Conservation (phyloP, 2,888 invertebrate species). For the Drosophila ezoana region DNA sequence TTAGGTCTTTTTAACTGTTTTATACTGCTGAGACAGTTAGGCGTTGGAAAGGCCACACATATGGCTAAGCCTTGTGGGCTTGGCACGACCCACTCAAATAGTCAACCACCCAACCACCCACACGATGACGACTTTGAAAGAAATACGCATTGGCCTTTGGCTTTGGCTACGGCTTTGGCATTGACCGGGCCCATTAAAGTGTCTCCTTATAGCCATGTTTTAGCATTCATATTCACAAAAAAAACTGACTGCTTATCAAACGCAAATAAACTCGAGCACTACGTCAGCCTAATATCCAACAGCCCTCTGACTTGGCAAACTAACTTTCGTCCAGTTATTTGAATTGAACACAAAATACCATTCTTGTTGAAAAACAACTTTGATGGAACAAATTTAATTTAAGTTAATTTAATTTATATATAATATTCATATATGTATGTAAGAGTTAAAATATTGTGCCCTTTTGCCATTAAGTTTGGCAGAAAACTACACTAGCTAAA, state of each 20-base stretch:
- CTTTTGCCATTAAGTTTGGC: no score
- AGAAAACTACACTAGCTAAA: no score
- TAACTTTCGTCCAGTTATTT: constrained; percentile 24
- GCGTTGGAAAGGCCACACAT: constrained; percentile 53
- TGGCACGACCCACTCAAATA: constrained; percentile 21
- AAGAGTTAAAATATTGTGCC: no score
- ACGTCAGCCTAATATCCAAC: constrained; percentile 45
- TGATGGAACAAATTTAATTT: no score
- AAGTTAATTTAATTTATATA: no score
- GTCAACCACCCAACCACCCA: constrained; percentile 31
- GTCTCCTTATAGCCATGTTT: constrained; percentile 54
- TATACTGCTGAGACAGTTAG: constrained; percentile 49
- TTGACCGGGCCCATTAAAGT: constrained; percentile 66
- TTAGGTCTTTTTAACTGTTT: constrained; percentile 11
- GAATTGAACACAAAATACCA: constrained; percentile 4
- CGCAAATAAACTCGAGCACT: constrained; percentile 13
- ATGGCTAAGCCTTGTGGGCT: constrained; percentile 39
- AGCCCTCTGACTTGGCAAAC: constrained; percentile 38
- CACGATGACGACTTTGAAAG: constrained; percentile 67
- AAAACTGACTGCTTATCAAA: constrained; percentile 7
- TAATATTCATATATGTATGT: no score
- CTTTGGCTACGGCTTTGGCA: constrained; percentile 54
- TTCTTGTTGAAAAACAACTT: neutral
- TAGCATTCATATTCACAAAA: constrained; percentile 26
- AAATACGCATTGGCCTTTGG: constrained; percentile 69